A percentile compares a stretch with the other conserved stretches of the same genome.
These are phyloP conservation scores for Struthio camelus DNA, from an alignment of 2,113 vertebrate genomes.

Conservation along the genomic window DNA sequence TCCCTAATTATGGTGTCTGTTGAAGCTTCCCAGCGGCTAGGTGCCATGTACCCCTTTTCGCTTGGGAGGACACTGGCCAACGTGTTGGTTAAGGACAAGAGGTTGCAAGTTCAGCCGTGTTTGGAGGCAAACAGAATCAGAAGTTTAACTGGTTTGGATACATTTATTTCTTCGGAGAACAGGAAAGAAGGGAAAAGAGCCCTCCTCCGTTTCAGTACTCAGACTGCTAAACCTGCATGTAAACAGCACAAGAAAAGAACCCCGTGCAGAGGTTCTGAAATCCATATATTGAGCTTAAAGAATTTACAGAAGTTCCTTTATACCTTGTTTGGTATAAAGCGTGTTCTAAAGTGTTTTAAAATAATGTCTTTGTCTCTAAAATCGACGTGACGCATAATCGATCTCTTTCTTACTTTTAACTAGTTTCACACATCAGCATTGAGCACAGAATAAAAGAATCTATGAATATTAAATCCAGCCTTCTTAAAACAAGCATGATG, in stretches of 20 bases:
- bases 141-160: neutral
- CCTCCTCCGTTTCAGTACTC: slow-evolving; percentile 38
- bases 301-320: neutral
- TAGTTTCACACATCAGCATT: neutral
- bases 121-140: neutral
- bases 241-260: neutral
- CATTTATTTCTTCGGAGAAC: neutral
- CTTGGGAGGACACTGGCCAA: neutral
- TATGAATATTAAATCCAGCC: neutral
- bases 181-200: slow-evolving; percentile 20
- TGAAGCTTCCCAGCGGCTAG: neutral
- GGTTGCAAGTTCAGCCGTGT: neutral
- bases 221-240: neutral
- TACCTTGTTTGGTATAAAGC: neutral
- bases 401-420: neutral
- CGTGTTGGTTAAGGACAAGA: neutral
- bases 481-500: neutral
- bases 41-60: neutral
- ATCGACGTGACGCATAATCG: neutral
- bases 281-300: neutral
- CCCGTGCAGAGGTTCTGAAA: neutral
- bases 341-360: neutral
- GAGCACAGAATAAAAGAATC: neutral
- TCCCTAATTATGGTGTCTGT: neutral
- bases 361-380: neutral